Conservation (phyloP, 2,797 vertebrate species). For the Loris lydekkerianus region DNA sequence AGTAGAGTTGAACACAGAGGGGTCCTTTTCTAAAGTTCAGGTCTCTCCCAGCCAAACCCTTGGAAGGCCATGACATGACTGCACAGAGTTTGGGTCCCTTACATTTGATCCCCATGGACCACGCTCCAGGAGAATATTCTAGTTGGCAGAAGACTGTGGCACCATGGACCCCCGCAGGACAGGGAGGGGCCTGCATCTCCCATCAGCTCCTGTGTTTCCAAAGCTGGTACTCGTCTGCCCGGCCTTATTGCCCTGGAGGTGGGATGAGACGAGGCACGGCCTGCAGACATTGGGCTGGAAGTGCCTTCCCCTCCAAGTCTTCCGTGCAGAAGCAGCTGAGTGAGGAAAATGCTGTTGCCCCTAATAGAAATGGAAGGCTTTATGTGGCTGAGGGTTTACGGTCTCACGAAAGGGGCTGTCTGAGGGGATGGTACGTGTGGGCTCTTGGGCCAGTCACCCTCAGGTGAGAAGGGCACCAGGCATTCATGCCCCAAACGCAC, state of each 20-base stretch:
- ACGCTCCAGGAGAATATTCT: too few relatives aligned
- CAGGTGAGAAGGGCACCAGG: background rate
- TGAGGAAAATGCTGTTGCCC: background rate
- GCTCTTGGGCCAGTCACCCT: background rate
- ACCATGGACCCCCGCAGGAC: background rate
- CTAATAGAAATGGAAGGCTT: background rate
- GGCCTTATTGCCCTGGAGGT: background rate
- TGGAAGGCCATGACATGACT: fast-evolving
- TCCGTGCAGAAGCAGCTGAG: background rate
- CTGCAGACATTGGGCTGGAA: background rate
- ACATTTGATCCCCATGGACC: background rate
- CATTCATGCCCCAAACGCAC: background rate
- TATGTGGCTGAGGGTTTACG: background rate
- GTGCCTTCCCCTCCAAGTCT: background rate
- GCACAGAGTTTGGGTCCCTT: too few relatives aligned
- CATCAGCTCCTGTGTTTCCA: background rate
- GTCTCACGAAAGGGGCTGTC: background rate
- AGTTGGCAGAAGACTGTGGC: background rate
- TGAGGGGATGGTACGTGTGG: background rate
- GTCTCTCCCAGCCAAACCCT: background rate
- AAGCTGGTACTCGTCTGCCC: background rate
- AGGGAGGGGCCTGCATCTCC: background rate
- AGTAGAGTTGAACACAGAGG: background rate
- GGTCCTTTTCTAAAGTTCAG: background rate
- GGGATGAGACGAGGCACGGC: background rate